Conservation (phyloP, 2,888 invertebrate species). For the Pyrochroa serraticornis region DNA sequence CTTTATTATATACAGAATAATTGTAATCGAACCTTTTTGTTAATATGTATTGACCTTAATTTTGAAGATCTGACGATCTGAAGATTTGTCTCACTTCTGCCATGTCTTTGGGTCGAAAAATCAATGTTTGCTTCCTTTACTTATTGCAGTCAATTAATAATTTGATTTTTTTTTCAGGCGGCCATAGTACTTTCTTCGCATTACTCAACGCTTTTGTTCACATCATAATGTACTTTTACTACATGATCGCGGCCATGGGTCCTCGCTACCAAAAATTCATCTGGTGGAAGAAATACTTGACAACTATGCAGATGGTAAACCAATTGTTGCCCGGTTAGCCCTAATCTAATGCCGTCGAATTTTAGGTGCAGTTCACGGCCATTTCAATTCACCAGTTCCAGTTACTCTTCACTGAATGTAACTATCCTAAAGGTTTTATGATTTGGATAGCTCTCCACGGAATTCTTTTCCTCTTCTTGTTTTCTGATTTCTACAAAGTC, state of each 20-base stretch:
- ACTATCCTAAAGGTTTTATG: slow-evolving; percentile 89
- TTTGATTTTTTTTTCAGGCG: slow-evolving; percentile 63
- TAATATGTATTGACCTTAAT: too few relatives aligned
- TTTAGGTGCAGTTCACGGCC: slow-evolving; percentile 88
- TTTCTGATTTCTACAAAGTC: slow-evolving; percentile 92
- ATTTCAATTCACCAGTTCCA: slow-evolving; percentile 93
- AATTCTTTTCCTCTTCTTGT: slow-evolving; percentile 90
- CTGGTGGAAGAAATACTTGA: slow-evolving; percentile 91
- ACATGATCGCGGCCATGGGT: slow-evolving; percentile 85
- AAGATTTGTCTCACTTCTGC: too few relatives aligned
- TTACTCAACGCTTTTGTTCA: slow-evolving; percentile 86
- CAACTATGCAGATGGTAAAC: slow-evolving; percentile 81
- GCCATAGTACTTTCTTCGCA: slow-evolving; percentile 88
- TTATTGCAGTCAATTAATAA: too few relatives aligned
- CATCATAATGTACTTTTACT: slow-evolving; percentile 87
- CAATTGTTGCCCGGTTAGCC: not conserved
- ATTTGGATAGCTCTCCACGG: slow-evolving; percentile 96
- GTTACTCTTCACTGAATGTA: slow-evolving; percentile 86
- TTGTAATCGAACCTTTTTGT: too few relatives aligned
- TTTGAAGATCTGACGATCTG: too few relatives aligned
- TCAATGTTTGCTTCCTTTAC: too few relatives aligned
- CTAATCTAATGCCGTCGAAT: slow-evolving; percentile 18
- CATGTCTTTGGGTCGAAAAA: too few relatives aligned
- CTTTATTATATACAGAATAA: too few relatives aligned
- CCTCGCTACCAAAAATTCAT: slow-evolving; percentile 84